phyloP scores from a whole-genome alignment of 2,113 vertebrate genomes.

The Scortum barcoo region DNA sequence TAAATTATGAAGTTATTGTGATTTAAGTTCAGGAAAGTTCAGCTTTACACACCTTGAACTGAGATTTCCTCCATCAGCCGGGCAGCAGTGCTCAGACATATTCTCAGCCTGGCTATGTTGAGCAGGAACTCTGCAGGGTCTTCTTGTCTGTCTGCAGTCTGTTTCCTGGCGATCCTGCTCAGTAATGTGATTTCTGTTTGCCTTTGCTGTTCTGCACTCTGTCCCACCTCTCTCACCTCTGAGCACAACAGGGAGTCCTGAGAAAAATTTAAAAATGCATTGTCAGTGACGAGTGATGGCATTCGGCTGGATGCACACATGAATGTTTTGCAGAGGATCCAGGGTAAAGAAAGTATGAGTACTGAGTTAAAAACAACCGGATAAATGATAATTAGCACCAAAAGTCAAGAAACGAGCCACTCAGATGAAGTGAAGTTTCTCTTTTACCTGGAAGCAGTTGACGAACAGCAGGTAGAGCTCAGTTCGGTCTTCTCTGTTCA shows the following conservation, averaged over 20 bases:
- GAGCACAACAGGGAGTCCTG: constrained; percentile 79
- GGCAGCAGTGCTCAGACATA: constrained; percentile 75
- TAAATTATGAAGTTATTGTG: background rate
- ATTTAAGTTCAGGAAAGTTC: background rate
- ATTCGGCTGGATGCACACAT: background rate
- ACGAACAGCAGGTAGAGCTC: constrained; percentile 85
- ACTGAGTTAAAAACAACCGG: background rate
- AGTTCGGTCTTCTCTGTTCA: constrained; percentile 69
- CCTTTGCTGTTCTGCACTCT: constrained; percentile 7
- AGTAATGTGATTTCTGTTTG: constrained; percentile 68
- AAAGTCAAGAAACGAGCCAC: too few relatives aligned
- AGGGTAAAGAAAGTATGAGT: too few relatives aligned
- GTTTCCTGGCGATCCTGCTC: constrained; percentile 71
- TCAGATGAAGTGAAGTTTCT: background rate
- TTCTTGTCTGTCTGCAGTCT: constrained; percentile 58
- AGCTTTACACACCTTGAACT: constrained; percentile 37
- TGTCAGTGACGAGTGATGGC: background rate
- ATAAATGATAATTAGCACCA: background rate
- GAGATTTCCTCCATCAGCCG: constrained; percentile 50
- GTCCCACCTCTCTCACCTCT: background rate
- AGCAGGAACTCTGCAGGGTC: constrained; percentile 82
- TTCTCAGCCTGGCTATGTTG: constrained; percentile 70
- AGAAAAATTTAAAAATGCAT: background rate
- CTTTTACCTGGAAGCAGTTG: constrained; percentile 84
- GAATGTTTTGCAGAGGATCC: too few relatives aligned